phyloP scores from a whole-genome alignment of 2,113 vertebrate species.

The Rhineura floridana region DNA sequence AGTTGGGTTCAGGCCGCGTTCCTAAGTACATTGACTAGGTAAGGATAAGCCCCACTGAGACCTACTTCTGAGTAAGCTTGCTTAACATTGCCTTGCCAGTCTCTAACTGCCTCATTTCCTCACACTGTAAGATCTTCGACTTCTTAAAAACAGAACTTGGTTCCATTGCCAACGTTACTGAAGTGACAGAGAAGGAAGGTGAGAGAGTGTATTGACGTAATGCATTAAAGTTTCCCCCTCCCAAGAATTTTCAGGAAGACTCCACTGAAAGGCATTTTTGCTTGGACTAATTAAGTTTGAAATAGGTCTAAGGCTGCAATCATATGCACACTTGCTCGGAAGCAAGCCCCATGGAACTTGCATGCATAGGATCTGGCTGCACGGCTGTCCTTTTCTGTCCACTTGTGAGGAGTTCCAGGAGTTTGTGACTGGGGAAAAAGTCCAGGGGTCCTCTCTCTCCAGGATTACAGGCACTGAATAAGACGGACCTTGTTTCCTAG shows the following conservation, averaged over 20 bases:
- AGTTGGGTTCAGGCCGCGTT: too few species aligned
- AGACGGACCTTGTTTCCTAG: too few species aligned
- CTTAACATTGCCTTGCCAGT: too few species aligned
- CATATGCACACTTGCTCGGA: background rate
- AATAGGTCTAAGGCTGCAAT: too few species aligned
- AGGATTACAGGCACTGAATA: background rate
- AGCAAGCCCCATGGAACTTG: background rate
- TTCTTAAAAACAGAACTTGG: background rate
- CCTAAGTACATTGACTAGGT: too few species aligned
- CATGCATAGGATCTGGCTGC: background rate
- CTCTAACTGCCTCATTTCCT: background rate
- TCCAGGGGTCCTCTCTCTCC: background rate
- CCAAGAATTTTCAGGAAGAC: background rate
- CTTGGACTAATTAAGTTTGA: background rate
- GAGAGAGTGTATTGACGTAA: background rate
- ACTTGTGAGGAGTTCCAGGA: background rate
- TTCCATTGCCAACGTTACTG: background rate
- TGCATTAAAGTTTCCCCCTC: background rate
- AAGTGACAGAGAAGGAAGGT: background rate
- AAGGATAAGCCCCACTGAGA: too few species aligned
- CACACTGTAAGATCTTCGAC: background rate
- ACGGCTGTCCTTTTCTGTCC: background rate
- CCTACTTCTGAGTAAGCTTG: background rate
- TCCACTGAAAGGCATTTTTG: background rate
- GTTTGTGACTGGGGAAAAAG: background rate